Percentiles rank a stretch among this genome's conserved stretches.
Evolutionary conservation across 2,113 vertebrate genomes (phyloP).

Genomic region (Nothocercus julius): DNA sequence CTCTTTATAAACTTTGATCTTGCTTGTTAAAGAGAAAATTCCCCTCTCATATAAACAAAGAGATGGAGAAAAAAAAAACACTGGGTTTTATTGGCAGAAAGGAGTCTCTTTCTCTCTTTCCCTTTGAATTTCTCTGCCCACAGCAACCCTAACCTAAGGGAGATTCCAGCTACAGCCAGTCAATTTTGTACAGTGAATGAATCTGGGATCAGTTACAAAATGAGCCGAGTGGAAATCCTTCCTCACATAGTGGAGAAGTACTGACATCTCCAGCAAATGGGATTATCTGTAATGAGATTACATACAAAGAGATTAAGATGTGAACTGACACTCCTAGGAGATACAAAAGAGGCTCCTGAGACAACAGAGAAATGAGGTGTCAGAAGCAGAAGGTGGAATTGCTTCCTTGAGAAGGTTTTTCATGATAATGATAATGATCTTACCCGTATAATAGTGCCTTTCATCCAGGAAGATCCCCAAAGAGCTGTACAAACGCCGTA

Average conservation of each 20-base stretch:
- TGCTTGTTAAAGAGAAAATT: neutral
- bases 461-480: conserved; percentile 72
- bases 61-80: neutral
- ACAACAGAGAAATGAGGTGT: conserved; percentile 77
- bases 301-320: conserved; percentile 81
- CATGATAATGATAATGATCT: conserved; percentile 77
- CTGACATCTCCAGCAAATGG: conserved; percentile 80
- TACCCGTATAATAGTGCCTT: conserved; percentile 71
- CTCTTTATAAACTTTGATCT: neutral
- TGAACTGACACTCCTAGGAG: conserved; percentile 77
- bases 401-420: conserved; percentile 77
- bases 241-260: conserved; percentile 68
- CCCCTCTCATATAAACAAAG: neutral
- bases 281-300: conserved; percentile 85
- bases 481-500: conserved; percentile 55
- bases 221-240: conserved; percentile 65
- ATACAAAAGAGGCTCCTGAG: conserved; percentile 77
- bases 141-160: conserved; percentile 30
- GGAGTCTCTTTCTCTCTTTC: no score
- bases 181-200: conserved; percentile 30
- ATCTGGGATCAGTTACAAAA: conserved; percentile 70
- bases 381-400: conserved; percentile 73
- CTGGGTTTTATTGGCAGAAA: neutral
- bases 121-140: neutral
- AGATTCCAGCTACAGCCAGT: conserved; percentile 4